phyloP scores from a whole-genome alignment of 2,113 vertebrate genomes.

The Psilopsiagon aymara region DNA sequence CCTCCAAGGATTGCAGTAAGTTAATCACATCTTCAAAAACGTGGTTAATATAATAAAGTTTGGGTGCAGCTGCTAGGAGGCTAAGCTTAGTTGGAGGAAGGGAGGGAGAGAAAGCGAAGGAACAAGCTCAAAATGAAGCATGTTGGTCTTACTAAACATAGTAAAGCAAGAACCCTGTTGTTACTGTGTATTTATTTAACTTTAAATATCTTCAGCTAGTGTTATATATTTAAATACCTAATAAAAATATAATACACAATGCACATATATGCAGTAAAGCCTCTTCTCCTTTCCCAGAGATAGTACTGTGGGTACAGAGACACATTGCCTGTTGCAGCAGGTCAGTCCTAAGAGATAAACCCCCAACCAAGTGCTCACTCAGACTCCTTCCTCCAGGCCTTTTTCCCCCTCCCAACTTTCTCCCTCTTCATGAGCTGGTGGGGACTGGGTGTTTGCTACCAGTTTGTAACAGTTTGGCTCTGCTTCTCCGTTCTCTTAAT shows the following conservation, averaged over 20 bases:
- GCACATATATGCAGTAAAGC: background rate
- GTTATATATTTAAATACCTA: background rate
- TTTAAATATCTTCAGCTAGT: background rate
- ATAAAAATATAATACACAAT: background rate
- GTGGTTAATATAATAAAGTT: background rate
- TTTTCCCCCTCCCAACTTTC: background rate
- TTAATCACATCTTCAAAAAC: background rate
- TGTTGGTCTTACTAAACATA: background rate
- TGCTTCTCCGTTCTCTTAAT: background rate
- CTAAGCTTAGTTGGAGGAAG: background rate
- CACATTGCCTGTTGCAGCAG: background rate
- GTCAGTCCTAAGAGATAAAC: background rate
- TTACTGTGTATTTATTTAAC: background rate
- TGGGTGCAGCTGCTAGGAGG: background rate
- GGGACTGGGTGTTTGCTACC: background rate
- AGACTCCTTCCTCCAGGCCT: background rate
- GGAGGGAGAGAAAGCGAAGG: background rate
- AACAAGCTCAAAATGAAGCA: background rate
- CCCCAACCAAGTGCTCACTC: background rate
- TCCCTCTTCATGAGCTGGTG: background rate
- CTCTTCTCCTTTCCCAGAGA: background rate
- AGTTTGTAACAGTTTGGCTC: background rate
- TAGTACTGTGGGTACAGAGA: background rate
- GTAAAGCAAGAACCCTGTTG: accelerated
- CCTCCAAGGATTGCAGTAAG: background rate